Evolutionary conservation across 2,888 invertebrate species (phyloP).

Genomic region (Muscina levida): DNA sequence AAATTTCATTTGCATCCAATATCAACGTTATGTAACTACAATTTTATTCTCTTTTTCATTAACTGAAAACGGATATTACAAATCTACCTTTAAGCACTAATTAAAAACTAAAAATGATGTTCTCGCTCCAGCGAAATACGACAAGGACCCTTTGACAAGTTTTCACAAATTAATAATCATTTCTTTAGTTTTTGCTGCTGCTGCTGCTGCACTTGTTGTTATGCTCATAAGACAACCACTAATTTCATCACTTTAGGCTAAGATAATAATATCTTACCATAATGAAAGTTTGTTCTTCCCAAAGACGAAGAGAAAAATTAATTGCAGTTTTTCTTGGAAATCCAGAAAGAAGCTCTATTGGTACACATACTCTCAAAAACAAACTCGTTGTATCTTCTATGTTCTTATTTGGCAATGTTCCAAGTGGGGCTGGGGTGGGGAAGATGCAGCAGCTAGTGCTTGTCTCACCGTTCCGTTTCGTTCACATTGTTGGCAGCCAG

Average conservation of each 20-base stretch:
- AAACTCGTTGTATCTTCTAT: slow-evolving; percentile 31
- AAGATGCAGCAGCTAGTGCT: too few species aligned
- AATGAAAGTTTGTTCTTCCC: slow-evolving; percentile 38
- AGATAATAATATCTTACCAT: slow-evolving; percentile 57
- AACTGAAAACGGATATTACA: slow-evolving; percentile 14
- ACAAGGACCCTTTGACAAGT: slow-evolving; percentile 26
- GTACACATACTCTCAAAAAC: too few species aligned
- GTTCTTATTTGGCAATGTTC: slow-evolving; percentile 32
- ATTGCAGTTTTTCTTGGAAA: too few species aligned
- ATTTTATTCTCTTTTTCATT: not conserved
- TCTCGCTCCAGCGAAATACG: slow-evolving; percentile 18
- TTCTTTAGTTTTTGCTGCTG: slow-evolving; percentile 12
- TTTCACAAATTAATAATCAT: slow-evolving; percentile 31
- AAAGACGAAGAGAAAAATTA: slow-evolving; percentile 52
- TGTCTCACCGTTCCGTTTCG: too few species aligned
- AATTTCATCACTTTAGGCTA: slow-evolving; percentile 60
- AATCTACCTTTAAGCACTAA: slow-evolving; percentile 38
- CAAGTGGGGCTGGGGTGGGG: slow-evolving; percentile 20
- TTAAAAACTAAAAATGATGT: slow-evolving; percentile 20
- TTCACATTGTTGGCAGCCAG: slow-evolving; percentile 43
- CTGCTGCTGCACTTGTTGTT: slow-evolving; percentile 3
- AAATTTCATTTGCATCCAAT: slow-evolving; percentile 3
- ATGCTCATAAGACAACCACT: slow-evolving; percentile 54
- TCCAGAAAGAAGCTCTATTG: too few species aligned
- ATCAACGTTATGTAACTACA: slow-evolving; percentile 5